Evolutionary conservation across 2,797 vertebrate genomes (phyloP), one percentile per base, ranked within the genome.

Genomic region (Galago senegalensis): DNA sequence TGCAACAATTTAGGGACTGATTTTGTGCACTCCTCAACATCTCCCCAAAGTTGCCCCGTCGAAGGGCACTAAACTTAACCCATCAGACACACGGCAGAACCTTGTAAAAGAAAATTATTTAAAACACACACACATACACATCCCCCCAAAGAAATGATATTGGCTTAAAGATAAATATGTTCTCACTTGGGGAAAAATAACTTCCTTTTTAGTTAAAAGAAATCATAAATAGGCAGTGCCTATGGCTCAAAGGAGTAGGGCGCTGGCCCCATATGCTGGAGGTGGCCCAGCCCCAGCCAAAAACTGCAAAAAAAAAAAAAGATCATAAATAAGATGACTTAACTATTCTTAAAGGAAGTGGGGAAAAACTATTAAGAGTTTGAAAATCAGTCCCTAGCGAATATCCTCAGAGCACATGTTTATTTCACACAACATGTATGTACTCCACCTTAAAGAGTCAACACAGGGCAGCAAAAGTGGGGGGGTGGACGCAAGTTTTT

Each of bases 1-100:
- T 98, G 97, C 95, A 98, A 96, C 92, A 97, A 98, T 98, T 98
- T 98, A 98, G 98, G 97, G 98, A 97, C 96, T 97, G 97, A 98
- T 98, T 98, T 98, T 96, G 98, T 98, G 97, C 96, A 96, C 96
- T 97, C 97, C 98, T 98, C 98, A 98, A 98, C 98, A 98, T 94
- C 97, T 96, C 97, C 97, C 97, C 89, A 97, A 98, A 98, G 95
- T 86, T 97, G 96, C 77, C 89, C 98, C 92, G 81, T 76, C 40
- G 88, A 98, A 98, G 7, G 97, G 96, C 89, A 93, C 75, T 97
- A 97, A 98, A 94, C 95, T 96, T 98, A 98, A 98, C 92, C 72
- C 80, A 95, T 89, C 49, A 98, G 96, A 97, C 21, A 91, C 86
- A 90, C 21, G 88, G 92, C 34, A 96, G 97, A 97, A 89, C 94